Evolutionary conservation across 2,797 vertebrate species (phyloP).

Genomic region (Danio albolineatus): DNA sequence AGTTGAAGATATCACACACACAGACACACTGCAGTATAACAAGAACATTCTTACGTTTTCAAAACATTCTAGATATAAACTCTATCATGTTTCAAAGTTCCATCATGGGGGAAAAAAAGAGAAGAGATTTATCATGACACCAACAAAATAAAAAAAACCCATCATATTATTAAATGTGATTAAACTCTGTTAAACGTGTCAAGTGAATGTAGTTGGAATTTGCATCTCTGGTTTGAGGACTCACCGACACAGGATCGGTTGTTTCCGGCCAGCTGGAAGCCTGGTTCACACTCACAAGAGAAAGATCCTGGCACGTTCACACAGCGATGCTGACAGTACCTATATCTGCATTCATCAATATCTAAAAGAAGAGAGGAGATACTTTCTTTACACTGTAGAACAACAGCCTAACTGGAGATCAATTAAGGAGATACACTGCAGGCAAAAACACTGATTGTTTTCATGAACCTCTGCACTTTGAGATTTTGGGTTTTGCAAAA

Average conservation of each 20-base stretch:
- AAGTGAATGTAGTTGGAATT: background rate
- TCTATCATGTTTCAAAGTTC: too few species aligned
- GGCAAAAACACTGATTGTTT: too few species aligned
- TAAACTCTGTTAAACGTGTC: background rate
- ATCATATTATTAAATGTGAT: background rate
- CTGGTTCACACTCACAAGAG: slow-evolving; percentile 90
- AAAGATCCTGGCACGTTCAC: slow-evolving; percentile 92
- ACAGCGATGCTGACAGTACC: slow-evolving; percentile 92
- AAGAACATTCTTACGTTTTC: too few species aligned
- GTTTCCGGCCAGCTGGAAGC: slow-evolving; percentile 90
- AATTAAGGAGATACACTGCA: too few species aligned
- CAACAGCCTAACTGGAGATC: background rate
- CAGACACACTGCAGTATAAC: too few species aligned
- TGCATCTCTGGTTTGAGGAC: slow-evolving; percentile 49
- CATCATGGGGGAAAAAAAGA: too few species aligned
- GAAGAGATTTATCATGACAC: too few species aligned
- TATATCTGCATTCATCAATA: slow-evolving; percentile 90
- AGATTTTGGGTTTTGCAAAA: too few species aligned
- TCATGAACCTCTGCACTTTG: too few species aligned
- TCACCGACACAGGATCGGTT: slow-evolving; percentile 93
- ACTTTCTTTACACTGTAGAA: slow-evolving; percentile 16
- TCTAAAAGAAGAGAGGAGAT: slow-evolving; percentile 71
- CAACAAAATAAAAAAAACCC: too few species aligned
- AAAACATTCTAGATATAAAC: too few species aligned
- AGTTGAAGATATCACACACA: too few species aligned